These are phyloP conservation scores for Globicephala melas DNA, from an alignment of 2,113 vertebrate species.

Conservation along the genomic window DNA sequence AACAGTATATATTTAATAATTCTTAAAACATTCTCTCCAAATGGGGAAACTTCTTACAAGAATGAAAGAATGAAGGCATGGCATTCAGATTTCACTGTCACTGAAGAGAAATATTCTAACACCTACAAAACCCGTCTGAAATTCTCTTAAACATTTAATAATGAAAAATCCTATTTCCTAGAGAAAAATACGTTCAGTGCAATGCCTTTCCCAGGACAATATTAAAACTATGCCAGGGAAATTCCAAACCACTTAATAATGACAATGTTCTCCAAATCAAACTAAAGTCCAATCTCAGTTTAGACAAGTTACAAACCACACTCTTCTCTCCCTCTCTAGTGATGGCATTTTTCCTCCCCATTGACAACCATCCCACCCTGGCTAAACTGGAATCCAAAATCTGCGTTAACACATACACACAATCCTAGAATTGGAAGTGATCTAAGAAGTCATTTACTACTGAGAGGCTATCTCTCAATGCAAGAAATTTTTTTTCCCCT, in stretches of 20 bases:
- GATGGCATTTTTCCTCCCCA: background rate
- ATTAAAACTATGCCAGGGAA: background rate
- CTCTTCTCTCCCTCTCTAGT: background rate
- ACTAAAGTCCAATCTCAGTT: background rate
- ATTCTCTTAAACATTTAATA: slow-evolving; percentile 40
- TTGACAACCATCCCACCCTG: background rate
- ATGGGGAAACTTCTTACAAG: background rate
- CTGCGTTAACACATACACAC: background rate
- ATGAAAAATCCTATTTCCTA: slow-evolving; percentile 26
- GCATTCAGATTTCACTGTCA: background rate
- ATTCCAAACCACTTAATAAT: slow-evolving; percentile 14
- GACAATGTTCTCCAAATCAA: slow-evolving; percentile 14
- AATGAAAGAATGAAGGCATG: background rate
- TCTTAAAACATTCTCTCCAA: slow-evolving; percentile 5
- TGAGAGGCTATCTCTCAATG: background rate
- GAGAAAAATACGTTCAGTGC: background rate
- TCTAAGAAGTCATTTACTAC: background rate
- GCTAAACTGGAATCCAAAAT: background rate
- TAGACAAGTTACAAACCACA: slow-evolving; percentile 27
- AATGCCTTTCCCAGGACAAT: background rate
- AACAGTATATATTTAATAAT: background rate
- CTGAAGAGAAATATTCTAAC: slow-evolving; percentile 6
- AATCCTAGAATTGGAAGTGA: background rate
- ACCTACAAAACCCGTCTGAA: background rate
- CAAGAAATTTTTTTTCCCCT: background rate